Evolutionary conservation across 2,888 invertebrate genomes (phyloP).

Genomic region (Philereme vetulata): DNA sequence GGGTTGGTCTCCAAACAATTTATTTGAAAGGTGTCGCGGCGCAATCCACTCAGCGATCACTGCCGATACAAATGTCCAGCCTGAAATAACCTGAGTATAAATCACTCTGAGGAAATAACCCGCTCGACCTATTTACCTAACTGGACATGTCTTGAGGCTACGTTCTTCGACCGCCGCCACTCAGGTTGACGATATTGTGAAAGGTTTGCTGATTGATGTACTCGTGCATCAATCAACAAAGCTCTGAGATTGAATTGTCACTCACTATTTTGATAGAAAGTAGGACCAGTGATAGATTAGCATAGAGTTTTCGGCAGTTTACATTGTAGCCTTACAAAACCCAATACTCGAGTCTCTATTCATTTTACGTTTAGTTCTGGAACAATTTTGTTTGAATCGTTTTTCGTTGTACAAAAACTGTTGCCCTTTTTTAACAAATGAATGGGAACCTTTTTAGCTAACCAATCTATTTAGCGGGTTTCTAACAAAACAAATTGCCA

Average conservation of each 20-base stretch:
- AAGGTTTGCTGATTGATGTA: slow-evolving; percentile 48
- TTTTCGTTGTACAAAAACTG: not conserved
- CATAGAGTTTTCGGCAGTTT: not conserved
- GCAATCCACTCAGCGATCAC: slow-evolving; percentile 78
- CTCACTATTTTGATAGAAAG: slow-evolving; percentile 20
- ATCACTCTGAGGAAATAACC: slow-evolving; percentile 71
- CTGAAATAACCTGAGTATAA: slow-evolving; percentile 67
- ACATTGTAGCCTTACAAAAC: too few relatives aligned
- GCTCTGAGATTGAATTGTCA: slow-evolving; percentile 40
- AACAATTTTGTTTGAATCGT: not conserved
- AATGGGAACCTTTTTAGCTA: slow-evolving; percentile 10
- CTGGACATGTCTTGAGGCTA: slow-evolving; percentile 62
- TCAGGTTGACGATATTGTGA: slow-evolving; percentile 54
- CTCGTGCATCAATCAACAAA: not conserved
- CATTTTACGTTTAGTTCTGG: too few relatives aligned
- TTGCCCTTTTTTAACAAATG: slow-evolving; percentile 12
- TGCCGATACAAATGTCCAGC: slow-evolving; percentile 63
- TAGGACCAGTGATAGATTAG: not conserved
- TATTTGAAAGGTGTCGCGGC: slow-evolving; percentile 81
- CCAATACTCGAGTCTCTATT: too few relatives aligned
- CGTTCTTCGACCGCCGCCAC: slow-evolving; percentile 43
- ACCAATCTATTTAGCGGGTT: slow-evolving; percentile 23
- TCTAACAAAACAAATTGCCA: slow-evolving; percentile 28
- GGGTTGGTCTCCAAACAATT: slow-evolving; percentile 78
- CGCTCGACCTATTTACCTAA: slow-evolving; percentile 63